Evolutionary conservation across 2,797 vertebrate genomes (phyloP).

Genomic region (Clarias pachynema): DNA sequence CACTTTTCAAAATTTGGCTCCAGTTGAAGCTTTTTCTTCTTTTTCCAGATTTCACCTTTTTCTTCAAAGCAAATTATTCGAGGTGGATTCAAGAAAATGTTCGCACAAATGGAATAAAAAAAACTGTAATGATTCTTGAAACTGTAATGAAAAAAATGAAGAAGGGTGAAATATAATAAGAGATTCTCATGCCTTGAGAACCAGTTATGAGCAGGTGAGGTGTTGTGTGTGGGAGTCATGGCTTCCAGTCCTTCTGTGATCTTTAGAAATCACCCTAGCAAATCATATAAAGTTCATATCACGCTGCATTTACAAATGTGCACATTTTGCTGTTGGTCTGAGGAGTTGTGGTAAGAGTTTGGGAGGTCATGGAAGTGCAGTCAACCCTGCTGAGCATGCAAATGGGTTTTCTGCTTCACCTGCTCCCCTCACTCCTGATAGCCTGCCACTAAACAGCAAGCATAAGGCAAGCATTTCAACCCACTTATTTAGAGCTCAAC

Average conservation of each 20-base stretch:
- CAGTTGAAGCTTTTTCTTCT: too few relatives aligned
- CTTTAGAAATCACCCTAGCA: background rate
- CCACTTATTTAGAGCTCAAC: background rate
- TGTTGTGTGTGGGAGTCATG: background rate
- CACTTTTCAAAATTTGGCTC: background rate
- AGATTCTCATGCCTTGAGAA: background rate
- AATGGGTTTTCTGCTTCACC: conserved; percentile 44
- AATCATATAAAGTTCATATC: background rate
- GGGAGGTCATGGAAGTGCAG: background rate
- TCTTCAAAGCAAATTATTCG: background rate
- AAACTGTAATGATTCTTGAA: background rate
- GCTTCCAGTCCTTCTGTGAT: background rate
- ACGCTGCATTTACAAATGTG: background rate
- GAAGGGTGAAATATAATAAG: background rate
- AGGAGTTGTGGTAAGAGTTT: background rate
- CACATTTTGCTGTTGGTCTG: background rate
- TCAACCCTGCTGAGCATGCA: conserved; percentile 16
- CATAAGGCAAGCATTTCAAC: conserved; percentile 13
- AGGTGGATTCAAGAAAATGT: background rate
- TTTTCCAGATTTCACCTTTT: background rate
- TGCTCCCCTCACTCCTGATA: conserved; percentile 20
- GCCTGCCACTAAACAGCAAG: background rate
- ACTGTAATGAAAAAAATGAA: background rate
- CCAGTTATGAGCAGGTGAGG: background rate
- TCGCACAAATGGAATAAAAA: background rate